Percentiles rank a stretch among this genome's conserved stretches.
Conservation (phyloP, 2,113 vertebrate genomes). For the Laticauda laticaudata region DNA sequence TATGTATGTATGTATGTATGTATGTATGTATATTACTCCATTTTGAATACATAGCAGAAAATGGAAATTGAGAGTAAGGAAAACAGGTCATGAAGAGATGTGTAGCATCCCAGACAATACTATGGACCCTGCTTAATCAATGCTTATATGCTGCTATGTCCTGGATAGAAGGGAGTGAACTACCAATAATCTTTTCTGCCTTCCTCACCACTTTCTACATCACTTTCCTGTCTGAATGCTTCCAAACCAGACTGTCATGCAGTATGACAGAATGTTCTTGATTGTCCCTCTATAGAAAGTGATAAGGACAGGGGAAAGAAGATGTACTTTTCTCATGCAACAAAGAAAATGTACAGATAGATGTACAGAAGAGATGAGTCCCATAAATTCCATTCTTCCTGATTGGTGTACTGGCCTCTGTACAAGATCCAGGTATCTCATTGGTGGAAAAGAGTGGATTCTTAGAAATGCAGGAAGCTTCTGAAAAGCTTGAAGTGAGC, state of each 20-base stretch:
- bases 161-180: neutral
- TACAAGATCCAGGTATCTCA: neutral
- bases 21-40: too few species aligned
- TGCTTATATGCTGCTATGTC: neutral
- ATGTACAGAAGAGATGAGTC: neutral
- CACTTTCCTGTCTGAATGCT: neutral
- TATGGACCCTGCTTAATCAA: neutral
- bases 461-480: constrained; percentile 31
- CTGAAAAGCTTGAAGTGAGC: constrained; percentile 56
- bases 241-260: neutral
- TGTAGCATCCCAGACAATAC: neutral
- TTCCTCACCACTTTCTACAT: neutral
- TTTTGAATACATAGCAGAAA: too few species aligned
- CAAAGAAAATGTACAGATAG: neutral
- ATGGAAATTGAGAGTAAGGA: neutral
- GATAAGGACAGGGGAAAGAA: neutral
- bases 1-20: too few species aligned
- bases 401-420: neutral
- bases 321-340: neutral
- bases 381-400: neutral
- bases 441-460: neutral
- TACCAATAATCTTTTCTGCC: neutral
- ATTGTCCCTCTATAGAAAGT: neutral
- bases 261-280: neutral
- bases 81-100: neutral